phyloP scores from a whole-genome alignment of 2,797 vertebrate species.

The Tragelaphus oryx region DNA sequence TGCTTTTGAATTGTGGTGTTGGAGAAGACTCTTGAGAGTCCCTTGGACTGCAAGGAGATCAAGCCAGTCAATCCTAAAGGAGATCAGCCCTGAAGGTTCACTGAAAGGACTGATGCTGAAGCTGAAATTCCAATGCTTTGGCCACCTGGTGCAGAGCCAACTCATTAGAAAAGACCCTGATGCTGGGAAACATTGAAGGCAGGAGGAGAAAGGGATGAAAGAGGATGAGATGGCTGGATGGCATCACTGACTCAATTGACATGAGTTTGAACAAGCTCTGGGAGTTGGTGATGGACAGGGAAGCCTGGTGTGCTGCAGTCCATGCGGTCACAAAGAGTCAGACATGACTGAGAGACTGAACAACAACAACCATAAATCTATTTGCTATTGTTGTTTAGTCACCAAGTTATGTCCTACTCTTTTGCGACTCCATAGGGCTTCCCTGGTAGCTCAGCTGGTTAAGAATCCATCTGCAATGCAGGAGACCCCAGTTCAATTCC shows the following conservation, averaged over 20 bases:
- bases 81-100: background rate
- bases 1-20: too few relatives aligned
- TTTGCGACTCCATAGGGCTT: background rate
- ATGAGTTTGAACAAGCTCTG: background rate
- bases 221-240: background rate
- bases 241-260: background rate
- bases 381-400: background rate
- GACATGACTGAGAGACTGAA: background rate
- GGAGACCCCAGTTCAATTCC: background rate
- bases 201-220: background rate
- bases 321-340: background rate
- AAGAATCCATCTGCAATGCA: background rate
- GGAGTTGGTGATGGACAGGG: background rate
- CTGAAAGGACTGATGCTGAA: background rate
- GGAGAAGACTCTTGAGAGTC: too few relatives aligned
- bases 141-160: background rate
- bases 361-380: background rate
- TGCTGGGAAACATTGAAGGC: background rate
- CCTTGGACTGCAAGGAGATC: too few relatives aligned
- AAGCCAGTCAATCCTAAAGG: background rate
- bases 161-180: background rate
- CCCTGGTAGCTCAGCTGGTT: background rate
- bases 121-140: background rate
- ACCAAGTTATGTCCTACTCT: background rate
- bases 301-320: background rate